Evolutionary conservation across 92 coral and sea anemone genomes (phyloP), one percentile per base, ranked within the genome.

Genomic region (Zoanthus sociatus): DNA sequence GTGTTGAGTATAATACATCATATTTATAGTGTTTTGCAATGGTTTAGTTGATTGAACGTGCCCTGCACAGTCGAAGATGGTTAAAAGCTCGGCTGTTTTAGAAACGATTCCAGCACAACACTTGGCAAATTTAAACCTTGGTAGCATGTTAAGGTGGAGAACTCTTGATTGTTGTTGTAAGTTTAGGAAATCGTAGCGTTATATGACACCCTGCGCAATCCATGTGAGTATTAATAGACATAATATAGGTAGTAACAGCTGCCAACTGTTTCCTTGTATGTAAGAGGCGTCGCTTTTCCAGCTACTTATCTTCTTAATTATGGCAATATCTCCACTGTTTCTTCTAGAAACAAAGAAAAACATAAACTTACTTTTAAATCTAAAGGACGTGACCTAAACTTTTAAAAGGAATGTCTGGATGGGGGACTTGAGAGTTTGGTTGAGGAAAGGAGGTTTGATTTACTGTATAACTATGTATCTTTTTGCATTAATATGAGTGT

Each of bases 181-280:
- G 13, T 26, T 26, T 45, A 11, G 73, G 9, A 6, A 9, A 2
- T 33, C 18, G 7, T 73, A 32, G 54, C 50, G 18, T 55, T 79
- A 61, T 64, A 79, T 79, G 58, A 79, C 60, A 42, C 84, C 45
- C 33, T 2, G 73, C 3, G 73, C 74, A 37, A 79, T 47, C 73
- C 84, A 64, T 79, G 58, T 79, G 56, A 79, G 47, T 42, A 64
- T 9, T n/a, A 79, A 44, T 6, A 79, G 18, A 66, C 84, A 60
- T 8, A 9, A 7, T 6, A 79, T 33, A 58, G n/a, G 84, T 18
- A 79, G 55, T 18, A 79, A 37, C 17, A 60, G 6, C 33, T 2
- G 26, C 72, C 56, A 64, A 47, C 4, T 58, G 60, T 26, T 42
- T 20, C 74, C 84, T 37, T 64, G 55, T 17, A 44, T 44, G 58